A percentile compares a stretch with the other conserved stretches of the same genome.
Conservation (phyloP, 2,888 invertebrate genomes). For the Eueremaeus valkanovi region DNA sequence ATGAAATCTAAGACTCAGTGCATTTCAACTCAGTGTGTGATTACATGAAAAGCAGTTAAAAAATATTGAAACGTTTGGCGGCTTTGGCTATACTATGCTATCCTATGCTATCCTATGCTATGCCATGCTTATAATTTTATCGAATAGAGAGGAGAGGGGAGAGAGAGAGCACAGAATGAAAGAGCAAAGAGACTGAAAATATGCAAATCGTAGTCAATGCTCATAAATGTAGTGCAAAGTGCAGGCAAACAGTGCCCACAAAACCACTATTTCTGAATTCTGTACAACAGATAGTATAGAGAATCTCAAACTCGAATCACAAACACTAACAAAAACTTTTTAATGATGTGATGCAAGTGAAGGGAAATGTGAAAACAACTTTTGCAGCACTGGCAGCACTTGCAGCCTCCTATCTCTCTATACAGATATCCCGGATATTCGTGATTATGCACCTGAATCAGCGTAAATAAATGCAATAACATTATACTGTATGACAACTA, state of each 20-base stretch:
- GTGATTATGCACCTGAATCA: constrained; percentile 38
- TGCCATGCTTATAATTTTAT: neutral
- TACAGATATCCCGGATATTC: constrained; percentile 38
- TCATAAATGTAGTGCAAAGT: constrained; percentile 23
- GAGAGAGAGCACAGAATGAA: too few species aligned
- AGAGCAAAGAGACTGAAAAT: neutral
- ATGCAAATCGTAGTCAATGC: neutral
- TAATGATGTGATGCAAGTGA: constrained; percentile 34
- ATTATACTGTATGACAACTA: constrained; percentile 33
- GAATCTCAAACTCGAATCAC: neutral
- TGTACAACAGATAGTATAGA: neutral
- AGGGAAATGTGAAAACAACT: constrained; percentile 29
- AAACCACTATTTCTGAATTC: neutral
- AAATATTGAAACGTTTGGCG: neutral
- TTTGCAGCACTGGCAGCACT: constrained; percentile 8
- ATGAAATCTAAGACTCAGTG: constrained; percentile 30
- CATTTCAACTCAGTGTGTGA: constrained; percentile 25
- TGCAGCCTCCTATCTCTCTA: constrained; percentile 35
- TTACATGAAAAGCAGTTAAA: constrained; percentile 31
- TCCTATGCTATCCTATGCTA: neutral
- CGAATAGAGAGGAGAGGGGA: neutral
- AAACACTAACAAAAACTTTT: constrained; percentile 23
- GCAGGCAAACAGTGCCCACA: constrained; percentile 10
- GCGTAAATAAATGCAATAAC: constrained; percentile 35
- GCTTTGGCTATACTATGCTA: neutral